phyloP scores from a whole-genome alignment of 2,113 vertebrate genomes.

The Xyliphius kryptos region DNA sequence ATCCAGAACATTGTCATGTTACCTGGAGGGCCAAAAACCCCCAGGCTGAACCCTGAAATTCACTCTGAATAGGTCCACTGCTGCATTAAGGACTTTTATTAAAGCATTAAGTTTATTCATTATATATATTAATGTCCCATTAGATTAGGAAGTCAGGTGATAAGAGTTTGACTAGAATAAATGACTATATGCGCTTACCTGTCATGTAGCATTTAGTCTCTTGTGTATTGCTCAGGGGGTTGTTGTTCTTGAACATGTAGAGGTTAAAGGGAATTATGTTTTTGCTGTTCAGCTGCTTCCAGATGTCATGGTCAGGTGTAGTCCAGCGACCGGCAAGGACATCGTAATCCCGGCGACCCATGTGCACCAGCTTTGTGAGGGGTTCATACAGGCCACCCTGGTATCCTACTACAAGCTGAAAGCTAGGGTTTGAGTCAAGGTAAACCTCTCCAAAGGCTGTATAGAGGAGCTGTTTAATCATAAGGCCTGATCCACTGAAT shows the following conservation, averaged over 20 bases:
- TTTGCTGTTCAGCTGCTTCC: slow-evolving; percentile 84
- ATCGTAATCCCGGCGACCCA: slow-evolving; percentile 92
- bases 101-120: no score
- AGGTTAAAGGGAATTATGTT: slow-evolving; percentile 93
- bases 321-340: slow-evolving; percentile 94
- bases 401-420: slow-evolving; percentile 91
- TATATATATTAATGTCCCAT: no score
- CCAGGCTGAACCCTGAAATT: no score
- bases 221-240: slow-evolving; percentile 90
- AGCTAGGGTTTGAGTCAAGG: slow-evolving; percentile 90
- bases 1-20: no score
- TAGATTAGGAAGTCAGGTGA: no score
- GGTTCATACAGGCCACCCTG: slow-evolving; percentile 93
- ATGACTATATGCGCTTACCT: slow-evolving; percentile 61
- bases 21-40: no score
- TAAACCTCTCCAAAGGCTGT: slow-evolving; percentile 97
- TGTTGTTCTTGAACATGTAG: slow-evolving; percentile 99
- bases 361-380: slow-evolving; percentile 88
- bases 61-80: no score
- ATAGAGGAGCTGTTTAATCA: slow-evolving; percentile 94
- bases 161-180: not conserved
- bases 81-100: no score
- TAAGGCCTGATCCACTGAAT: slow-evolving; percentile 89
- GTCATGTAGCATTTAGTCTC: slow-evolving; percentile 99
- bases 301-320: slow-evolving; percentile 84